These are phyloP conservation scores for Menidia beryllina DNA, from an alignment of 2,113 vertebrate genomes.

Conservation along the genomic window DNA sequence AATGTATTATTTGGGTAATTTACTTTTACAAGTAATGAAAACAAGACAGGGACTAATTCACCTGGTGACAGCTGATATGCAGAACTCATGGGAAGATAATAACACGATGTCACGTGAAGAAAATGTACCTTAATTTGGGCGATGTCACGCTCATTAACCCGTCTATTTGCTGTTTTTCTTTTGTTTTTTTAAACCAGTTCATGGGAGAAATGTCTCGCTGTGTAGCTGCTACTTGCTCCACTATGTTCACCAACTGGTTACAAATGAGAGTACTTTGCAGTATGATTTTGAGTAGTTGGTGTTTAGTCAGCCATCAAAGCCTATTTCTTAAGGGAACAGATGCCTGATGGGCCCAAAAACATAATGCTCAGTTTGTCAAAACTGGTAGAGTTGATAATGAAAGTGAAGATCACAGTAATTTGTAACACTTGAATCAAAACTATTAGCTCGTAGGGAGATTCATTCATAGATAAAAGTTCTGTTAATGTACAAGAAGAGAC, in stretches of 20 bases:
- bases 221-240: no score
- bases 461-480: neutral
- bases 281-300: no score
- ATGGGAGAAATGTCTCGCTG: no score
- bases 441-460: neutral
- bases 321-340: neutral
- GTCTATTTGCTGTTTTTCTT: no score
- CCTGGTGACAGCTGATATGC: neutral
- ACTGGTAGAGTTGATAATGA: neutral
- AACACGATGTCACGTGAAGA: neutral
- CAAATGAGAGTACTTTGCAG: no score
- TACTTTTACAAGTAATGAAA: neutral
- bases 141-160: neutral
- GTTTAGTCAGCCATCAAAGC: no score
- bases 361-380: neutral
- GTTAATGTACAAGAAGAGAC: neutral
- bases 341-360: neutral
- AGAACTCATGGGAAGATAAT: neutral
- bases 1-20: constrained; percentile 8
- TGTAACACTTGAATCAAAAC: neutral
- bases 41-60: neutral
- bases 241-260: no score
- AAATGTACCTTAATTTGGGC: neutral
- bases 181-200: no score
- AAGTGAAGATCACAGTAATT: neutral